phyloP scores from a whole-genome alignment of 2,113 vertebrate genomes.

The Lasiurus borealis region DNA sequence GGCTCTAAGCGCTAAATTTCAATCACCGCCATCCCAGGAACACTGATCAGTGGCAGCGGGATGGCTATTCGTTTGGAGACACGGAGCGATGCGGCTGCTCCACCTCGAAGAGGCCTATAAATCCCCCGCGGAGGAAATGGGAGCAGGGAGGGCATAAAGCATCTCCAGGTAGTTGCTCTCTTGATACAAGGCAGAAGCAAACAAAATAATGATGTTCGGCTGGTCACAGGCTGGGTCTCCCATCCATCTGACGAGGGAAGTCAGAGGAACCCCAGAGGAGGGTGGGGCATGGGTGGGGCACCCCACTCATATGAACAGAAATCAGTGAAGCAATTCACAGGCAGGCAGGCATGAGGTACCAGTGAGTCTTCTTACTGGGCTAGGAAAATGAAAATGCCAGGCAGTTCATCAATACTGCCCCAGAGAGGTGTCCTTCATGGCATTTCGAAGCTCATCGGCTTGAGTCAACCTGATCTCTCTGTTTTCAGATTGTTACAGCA shows the following conservation, averaged over 20 bases:
- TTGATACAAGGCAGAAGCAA: constrained; percentile 39
- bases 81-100: constrained; percentile 39
- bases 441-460: constrained; percentile 36
- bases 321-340: constrained; percentile 56
- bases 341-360: fast-evolving
- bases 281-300: not conserved
- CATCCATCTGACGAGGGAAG: not conserved
- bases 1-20: constrained; percentile 83
- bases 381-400: too few relatives aligned
- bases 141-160: constrained; percentile 45
- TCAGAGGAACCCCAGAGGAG: not conserved
- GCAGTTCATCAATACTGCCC: constrained; percentile 59
- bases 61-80: constrained; percentile 80
- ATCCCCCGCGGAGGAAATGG: constrained; percentile 68
- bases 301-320: not conserved
- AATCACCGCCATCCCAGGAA: constrained; percentile 83
- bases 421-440: not conserved
- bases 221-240: not conserved
- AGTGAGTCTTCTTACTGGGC: not conserved
- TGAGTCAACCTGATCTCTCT: constrained; percentile 62
- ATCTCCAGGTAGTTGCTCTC: constrained; percentile 68
- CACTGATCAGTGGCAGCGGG: constrained; percentile 79
- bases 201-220: constrained; percentile 63
- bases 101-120: constrained; percentile 57
- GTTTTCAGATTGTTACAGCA: not conserved